phyloP scores from a whole-genome alignment of 1,140 invertebrate genomes.

The Drosophila triauraria region DNA sequence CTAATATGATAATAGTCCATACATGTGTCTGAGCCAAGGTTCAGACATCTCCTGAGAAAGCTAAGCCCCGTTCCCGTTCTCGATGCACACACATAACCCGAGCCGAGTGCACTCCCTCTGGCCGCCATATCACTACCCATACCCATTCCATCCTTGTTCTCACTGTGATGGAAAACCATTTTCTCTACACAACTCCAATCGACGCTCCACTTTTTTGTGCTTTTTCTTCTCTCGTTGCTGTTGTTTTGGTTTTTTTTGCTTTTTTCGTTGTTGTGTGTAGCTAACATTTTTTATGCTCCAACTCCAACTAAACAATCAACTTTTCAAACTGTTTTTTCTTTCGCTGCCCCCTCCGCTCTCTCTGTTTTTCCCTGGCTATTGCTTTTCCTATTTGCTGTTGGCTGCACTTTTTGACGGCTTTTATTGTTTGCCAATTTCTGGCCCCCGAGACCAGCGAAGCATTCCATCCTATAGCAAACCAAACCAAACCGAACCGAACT shows the following conservation, averaged over 20 bases:
- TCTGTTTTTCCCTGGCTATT: slow-evolving; percentile 34
- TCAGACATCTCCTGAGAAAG: slow-evolving; percentile 43
- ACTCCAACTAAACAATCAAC: slow-evolving; percentile 84
- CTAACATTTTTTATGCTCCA: slow-evolving; percentile 79
- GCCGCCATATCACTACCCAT: slow-evolving; percentile 10
- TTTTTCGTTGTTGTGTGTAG: slow-evolving; percentile 53
- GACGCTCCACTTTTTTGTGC: slow-evolving; percentile 74
- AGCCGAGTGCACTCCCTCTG: slow-evolving; percentile 16
- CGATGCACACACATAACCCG: slow-evolving; percentile 33
- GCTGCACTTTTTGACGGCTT: slow-evolving; percentile 83
- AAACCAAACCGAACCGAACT: slow-evolving; percentile 12
- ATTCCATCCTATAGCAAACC: slow-evolving; percentile 54
- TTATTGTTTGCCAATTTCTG: slow-evolving; percentile 84
- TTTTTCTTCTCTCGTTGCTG: slow-evolving; percentile 24
- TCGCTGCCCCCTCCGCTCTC: slow-evolving; percentile 13
- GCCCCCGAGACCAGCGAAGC: slow-evolving; percentile 71
- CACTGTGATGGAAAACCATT: slow-evolving; percentile 66
- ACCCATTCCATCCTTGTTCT: slow-evolving; percentile 34
- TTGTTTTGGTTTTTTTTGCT: slow-evolving; percentile 21
- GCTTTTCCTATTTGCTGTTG: slow-evolving; percentile 70
- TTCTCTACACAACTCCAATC: slow-evolving; percentile 62
- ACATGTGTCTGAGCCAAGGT: slow-evolving; percentile 26
- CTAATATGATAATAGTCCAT: slow-evolving; percentile 48
- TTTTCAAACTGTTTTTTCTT: slow-evolving; percentile 79
- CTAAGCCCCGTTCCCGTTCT: slow-evolving; percentile 47